Base-by-base conservation (phyloP, 2,113 vertebrate genomes). In the Myrmophylax atrothorax region DNA sequence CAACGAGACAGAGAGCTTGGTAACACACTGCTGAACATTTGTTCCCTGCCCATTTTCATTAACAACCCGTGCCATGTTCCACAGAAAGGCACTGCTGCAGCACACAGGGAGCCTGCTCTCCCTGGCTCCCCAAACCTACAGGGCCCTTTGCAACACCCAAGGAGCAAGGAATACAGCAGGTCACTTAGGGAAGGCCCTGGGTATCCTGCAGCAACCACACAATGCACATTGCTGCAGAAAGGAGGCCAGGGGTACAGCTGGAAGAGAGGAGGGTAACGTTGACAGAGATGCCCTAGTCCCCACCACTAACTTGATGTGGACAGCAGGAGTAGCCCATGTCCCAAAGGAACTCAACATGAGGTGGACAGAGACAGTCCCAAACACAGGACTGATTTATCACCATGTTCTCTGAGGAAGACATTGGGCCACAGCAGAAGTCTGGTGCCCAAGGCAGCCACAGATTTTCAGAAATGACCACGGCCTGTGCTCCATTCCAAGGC, bases 11-110 rank as follows among this genome's bases (percentile, higher is more conserved):
- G 20, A 78, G 56, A 69, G 52, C 44, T 84, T 14, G 31, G 29
- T 33, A 56, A 81, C 44, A 64, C 38, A 14, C 53, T 22, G 53
- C 28, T n/a, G 5, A 84, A 47, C 35, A 4, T 38, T 25, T 46
- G 26, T 9, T 47, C 29, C 63, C 40, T 66, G 33, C 5, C 26
- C 0, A 0, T 35, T 28, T 31, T 38, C 69, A 52, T 42, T 50
- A 70, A 31, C 0, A 47, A 40, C 40, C 40, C 40, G 28, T 10
- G n/a, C 31, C 3, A 0, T 3, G 12, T 4, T 90, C 40, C 56
- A 14, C 5, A 31, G 38, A 56, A 76, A 83, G 38, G n/a, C 49
- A 14, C 46, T 16, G 35, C 40, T 56, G 29, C 69, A 79, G 60
- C 42, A 60, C 10, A 8, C 12, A 19, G 24, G 55, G 26, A 76